phyloP scores from a whole-genome alignment of 1,140 invertebrate species.

The Drosophila cardini region DNA sequence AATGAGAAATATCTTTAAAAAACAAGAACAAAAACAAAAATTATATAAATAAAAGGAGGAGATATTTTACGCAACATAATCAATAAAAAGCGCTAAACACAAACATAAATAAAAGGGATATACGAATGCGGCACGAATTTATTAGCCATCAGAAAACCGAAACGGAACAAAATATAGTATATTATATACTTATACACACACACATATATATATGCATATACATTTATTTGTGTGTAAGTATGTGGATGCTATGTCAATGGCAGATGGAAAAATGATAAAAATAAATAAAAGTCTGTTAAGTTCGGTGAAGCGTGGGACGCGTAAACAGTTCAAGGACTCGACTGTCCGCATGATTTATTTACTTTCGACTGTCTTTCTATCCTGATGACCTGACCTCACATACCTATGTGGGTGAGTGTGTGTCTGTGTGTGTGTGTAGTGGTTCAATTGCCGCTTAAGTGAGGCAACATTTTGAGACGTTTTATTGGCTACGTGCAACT shows the following conservation, averaged over 20 bases:
- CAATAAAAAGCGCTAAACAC: conserved; percentile 72
- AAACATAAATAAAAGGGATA: conserved; percentile 74
- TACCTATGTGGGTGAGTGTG: conserved; percentile 7
- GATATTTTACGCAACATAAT: conserved; percentile 56
- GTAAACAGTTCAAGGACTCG: conserved; percentile 75
- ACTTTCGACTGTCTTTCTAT: conserved; percentile 68
- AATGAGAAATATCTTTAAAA: conserved; percentile 60
- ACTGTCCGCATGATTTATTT: conserved; percentile 74
- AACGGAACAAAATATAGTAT: conserved; percentile 45
- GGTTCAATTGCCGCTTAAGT: conserved; percentile 55
- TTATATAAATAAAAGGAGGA: conserved; percentile 2
- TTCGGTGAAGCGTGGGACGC: conserved; percentile 50
- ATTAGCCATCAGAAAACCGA: conserved; percentile 59
- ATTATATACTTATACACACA: conserved; percentile 11
- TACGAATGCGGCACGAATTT: conserved; percentile 55
- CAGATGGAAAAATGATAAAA: conserved; percentile 61
- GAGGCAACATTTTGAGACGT: conserved; percentile 60
- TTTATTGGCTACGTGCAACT: conserved; percentile 82
- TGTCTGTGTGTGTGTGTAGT: conserved; percentile 33
- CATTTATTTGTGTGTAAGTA: conserved; percentile 16
- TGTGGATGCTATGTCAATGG: conserved; percentile 25
- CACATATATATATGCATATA: conserved; percentile 9
- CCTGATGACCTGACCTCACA: conserved; percentile 40
- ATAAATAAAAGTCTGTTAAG: conserved; percentile 63
- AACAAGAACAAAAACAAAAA: too few species aligned